These are phyloP conservation scores for Alviniconcha marisindica DNA, from an alignment of 1,140 invertebrate species.

Conservation along the genomic window DNA sequence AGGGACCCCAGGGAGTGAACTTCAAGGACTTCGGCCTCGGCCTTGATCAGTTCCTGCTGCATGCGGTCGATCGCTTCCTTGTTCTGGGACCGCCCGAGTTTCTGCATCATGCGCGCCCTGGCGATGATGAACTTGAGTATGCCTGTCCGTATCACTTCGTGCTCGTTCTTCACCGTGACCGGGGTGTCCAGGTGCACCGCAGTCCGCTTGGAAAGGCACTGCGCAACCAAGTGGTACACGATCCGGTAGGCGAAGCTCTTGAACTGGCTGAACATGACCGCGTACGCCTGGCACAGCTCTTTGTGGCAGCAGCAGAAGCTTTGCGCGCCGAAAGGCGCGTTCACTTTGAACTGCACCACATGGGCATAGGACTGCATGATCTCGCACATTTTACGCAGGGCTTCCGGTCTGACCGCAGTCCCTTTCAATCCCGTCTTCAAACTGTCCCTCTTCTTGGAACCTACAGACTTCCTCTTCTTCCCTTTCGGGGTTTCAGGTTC, in stretches of 20 bases:
- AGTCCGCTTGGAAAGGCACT: background rate
- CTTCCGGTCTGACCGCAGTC: too few relatives aligned
- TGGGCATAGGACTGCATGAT: background rate
- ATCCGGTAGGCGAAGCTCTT: background rate
- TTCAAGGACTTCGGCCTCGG: background rate
- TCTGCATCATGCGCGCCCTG: background rate
- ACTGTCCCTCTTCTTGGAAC: too few relatives aligned
- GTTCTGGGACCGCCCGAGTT: background rate
- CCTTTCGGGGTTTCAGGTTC: too few relatives aligned
- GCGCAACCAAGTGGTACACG: background rate
- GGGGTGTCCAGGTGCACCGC: background rate
- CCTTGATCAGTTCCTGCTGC: background rate
- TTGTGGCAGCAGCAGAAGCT: conserved; percentile 5
- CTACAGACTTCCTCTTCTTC: too few relatives aligned
- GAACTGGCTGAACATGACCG: background rate
- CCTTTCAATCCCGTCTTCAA: too few relatives aligned
- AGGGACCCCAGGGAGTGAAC: background rate
- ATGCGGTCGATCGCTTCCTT: background rate
- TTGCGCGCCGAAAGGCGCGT: background rate
- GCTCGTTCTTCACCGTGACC: background rate
- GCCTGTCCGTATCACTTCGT: background rate
- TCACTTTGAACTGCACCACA: background rate
- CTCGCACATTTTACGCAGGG: too few relatives aligned
- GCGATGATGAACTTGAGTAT: background rate
- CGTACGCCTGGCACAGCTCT: background rate